Percentiles rank a stretch among this genome's conserved stretches.
phyloP scores from a whole-genome alignment of 2,113 vertebrate species.

The Acanthisitta chloris region DNA sequence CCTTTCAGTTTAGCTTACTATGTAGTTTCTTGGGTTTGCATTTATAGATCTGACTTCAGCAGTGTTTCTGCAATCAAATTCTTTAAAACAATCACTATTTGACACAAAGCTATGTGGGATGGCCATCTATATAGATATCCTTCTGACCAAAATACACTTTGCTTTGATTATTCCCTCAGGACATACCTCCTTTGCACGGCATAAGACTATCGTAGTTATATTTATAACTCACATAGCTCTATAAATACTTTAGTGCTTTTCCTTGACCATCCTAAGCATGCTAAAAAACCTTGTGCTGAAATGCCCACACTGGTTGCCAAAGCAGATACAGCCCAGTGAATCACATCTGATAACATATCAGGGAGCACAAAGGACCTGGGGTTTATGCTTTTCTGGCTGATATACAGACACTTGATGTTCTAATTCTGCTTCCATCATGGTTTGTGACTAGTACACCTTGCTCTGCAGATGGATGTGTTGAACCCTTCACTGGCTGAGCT shows the following conservation, averaged over 20 bases:
- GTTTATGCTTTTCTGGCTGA: background rate
- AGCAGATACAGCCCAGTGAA: background rate
- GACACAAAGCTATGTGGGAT: background rate
- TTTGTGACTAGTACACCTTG: background rate
- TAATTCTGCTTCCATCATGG: background rate
- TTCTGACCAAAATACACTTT: background rate
- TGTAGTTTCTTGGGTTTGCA: background rate
- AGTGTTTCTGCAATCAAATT: background rate
- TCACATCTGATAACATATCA: slow-evolving; percentile 54
- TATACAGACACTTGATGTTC: background rate
- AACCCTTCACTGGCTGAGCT: background rate
- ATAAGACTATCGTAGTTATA: background rate
- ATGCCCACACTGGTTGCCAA: background rate
- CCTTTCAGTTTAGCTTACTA: background rate
- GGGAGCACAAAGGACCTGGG: background rate
- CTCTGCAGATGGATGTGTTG: background rate
- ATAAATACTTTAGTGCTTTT: background rate
- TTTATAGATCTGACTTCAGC: background rate
- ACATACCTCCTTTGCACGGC: background rate
- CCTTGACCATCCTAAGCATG: background rate
- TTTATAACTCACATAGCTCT: background rate
- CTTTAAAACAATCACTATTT: background rate
- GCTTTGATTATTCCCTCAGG: background rate
- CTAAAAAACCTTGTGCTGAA: background rate
- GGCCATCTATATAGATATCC: background rate